A percentile compares a stretch with the other conserved stretches of the same genome.
These are phyloP conservation scores for Bombus affinis DNA, from an alignment of 1,140 invertebrate species.

Conservation along the genomic window DNA sequence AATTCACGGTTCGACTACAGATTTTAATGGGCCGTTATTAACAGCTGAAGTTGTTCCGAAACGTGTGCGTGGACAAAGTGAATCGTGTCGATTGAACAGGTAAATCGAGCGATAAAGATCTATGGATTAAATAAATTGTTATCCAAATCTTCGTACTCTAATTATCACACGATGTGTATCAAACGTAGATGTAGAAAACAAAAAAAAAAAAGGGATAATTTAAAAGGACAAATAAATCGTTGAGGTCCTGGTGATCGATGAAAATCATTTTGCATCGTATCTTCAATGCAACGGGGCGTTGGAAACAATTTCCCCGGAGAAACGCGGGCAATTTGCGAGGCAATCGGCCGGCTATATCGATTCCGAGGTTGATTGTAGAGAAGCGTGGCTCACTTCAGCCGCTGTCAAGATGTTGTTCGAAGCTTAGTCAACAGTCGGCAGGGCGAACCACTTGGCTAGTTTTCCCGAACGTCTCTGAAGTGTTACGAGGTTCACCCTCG, in stretches of 20 bases:
- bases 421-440: conserved; percentile 22
- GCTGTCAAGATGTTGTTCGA: conserved; percentile 37
- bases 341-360: conserved; percentile 49
- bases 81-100: background rate
- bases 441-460: conserved; percentile 19
- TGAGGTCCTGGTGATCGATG: background rate
- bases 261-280: background rate
- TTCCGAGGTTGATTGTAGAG: conserved; percentile 40
- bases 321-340: conserved; percentile 41
- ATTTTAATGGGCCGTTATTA: conserved; percentile 19
- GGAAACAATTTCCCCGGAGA: conserved; percentile 55
- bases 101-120: background rate
- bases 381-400: conserved; percentile 3
- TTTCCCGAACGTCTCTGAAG: conserved; percentile 38
- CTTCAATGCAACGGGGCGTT: background rate
- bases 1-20: background rate
- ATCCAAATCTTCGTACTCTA: too few relatives aligned
- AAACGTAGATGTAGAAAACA: background rate
- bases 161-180: background rate
- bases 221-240: background rate
- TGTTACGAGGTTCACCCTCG: background rate
- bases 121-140: background rate
- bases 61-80: background rate
- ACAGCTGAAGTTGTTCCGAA: background rate
- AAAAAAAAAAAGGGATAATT: background rate